These are phyloP conservation scores for Eulemur coronatus DNA, from an alignment of 2,797 vertebrate genomes.

Conservation along the genomic window DNA sequence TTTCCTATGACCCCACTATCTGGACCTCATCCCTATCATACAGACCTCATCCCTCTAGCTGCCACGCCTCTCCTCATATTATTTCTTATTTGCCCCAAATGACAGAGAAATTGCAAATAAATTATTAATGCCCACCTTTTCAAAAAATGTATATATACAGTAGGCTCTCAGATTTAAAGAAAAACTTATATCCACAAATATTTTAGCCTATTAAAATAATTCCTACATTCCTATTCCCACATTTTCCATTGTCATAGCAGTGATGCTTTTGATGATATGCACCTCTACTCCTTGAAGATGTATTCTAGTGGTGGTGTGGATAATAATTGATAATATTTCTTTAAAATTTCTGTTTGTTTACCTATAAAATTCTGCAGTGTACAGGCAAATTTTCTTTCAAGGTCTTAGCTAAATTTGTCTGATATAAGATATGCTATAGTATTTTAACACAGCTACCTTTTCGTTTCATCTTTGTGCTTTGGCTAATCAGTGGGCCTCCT, in stretches of 20 bases:
- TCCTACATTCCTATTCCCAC: slow-evolving; percentile 17
- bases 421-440: background rate
- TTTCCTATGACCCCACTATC: background rate
- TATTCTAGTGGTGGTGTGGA: background rate
- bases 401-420: slow-evolving; percentile 29
- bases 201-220: slow-evolving; percentile 5
- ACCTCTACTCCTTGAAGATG: background rate
- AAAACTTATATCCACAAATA: background rate
- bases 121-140: slow-evolving; percentile 7
- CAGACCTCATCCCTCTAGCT: background rate
- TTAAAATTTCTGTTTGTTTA: slow-evolving; percentile 46
- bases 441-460: slow-evolving; percentile 37
- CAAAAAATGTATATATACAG: background rate
- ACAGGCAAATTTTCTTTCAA: slow-evolving; percentile 48
- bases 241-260: background rate
- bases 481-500: slow-evolving; percentile 6
- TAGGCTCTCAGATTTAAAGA: slow-evolving; percentile 7
- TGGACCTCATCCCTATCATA: background rate
- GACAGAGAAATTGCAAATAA: slow-evolving; percentile 49
- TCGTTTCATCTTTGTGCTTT: slow-evolving; percentile 35
- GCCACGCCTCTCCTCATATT: background rate
- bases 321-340: slow-evolving; percentile 42
- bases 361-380: background rate
- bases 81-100: background rate
- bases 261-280: background rate